A percentile compares a stretch with the other conserved stretches of the same genome.
These are phyloP conservation scores for Hassar affinis DNA, from an alignment of 2,113 vertebrate genomes.

Conservation along the genomic window DNA sequence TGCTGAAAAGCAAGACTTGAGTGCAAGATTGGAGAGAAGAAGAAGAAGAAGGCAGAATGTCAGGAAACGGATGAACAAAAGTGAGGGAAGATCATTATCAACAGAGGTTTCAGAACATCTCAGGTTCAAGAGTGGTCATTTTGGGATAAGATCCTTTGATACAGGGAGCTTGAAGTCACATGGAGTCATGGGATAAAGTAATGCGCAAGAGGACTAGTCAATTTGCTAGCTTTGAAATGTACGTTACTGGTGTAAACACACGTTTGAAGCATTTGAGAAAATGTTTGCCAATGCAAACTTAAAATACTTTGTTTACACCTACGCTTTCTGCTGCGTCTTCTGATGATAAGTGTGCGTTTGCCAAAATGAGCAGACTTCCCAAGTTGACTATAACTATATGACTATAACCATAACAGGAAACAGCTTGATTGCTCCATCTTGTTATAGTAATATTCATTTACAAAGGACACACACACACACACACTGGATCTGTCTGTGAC, in stretches of 20 bases:
- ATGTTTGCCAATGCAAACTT: not conserved
- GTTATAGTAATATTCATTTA: constrained; percentile 1
- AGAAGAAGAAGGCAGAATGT: not conserved
- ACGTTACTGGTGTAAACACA: not conserved
- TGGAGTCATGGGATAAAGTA: not conserved
- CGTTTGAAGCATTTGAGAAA: not conserved
- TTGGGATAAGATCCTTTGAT: not conserved
- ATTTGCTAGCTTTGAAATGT: not conserved
- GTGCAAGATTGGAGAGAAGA: not conserved
- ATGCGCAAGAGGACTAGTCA: not conserved
- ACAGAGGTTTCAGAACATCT: not conserved
- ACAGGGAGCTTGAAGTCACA: not conserved
- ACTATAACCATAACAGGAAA: not conserved
- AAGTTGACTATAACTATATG: not conserved
- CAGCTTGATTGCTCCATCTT: not conserved
- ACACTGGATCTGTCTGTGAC: not conserved
- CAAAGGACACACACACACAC: not conserved
- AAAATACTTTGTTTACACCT: not conserved
- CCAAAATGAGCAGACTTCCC: not conserved
- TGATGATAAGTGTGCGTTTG: not conserved
- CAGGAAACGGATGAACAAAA: not conserved
- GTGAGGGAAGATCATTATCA: not conserved
- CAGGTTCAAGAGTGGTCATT: not conserved
- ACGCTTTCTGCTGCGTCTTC: too few species aligned
- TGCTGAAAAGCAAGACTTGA: not conserved